These are phyloP conservation scores for Drosophila recens DNA, from an alignment of 2,888 invertebrate species.

Conservation along the genomic window DNA sequence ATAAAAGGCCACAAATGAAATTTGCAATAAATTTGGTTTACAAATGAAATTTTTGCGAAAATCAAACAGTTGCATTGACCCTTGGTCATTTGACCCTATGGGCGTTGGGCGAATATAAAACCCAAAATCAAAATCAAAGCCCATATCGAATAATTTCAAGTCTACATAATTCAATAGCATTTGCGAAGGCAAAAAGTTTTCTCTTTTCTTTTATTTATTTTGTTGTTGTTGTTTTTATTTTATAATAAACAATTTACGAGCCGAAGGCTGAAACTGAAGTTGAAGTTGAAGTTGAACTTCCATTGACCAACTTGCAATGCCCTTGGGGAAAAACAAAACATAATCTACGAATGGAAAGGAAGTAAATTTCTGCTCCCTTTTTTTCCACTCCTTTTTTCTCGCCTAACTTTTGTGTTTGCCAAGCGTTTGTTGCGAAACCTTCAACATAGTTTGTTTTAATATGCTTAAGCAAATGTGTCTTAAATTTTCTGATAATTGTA, in stretches of 20 bases:
- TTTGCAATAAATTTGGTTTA: conserved; percentile 48
- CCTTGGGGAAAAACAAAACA: conserved; percentile 19
- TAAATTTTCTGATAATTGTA: neutral
- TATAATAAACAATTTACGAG: conserved; percentile 55
- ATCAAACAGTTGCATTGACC: conserved; percentile 32
- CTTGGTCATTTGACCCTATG: conserved; percentile 30
- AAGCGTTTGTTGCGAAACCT: conserved; percentile 10
- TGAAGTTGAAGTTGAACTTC: conserved; percentile 17
- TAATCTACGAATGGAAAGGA: conserved; percentile 2
- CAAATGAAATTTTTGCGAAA: conserved; percentile 46
- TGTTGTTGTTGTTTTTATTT: conserved; percentile 1
- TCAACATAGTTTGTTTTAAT: conserved; percentile 9
- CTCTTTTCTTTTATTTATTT: neutral
- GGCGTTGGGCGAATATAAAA: conserved; percentile 17
- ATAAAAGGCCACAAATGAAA: conserved; percentile 24
- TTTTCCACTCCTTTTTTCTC: neutral
- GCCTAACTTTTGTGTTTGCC: conserved; percentile 9
- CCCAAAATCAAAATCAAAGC: conserved; percentile 1
- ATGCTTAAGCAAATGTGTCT: neutral
- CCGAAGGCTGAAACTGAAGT: conserved; percentile 10
- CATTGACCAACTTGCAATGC: conserved; percentile 9
- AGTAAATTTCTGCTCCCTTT: neutral
- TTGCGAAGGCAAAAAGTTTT: conserved; percentile 28
- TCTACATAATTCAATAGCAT: conserved; percentile 24
- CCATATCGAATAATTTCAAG: conserved; percentile 30